Base-by-base conservation (phyloP, 2,113 vertebrate species). In the Stomatorhinus ivindoensis region DNA sequence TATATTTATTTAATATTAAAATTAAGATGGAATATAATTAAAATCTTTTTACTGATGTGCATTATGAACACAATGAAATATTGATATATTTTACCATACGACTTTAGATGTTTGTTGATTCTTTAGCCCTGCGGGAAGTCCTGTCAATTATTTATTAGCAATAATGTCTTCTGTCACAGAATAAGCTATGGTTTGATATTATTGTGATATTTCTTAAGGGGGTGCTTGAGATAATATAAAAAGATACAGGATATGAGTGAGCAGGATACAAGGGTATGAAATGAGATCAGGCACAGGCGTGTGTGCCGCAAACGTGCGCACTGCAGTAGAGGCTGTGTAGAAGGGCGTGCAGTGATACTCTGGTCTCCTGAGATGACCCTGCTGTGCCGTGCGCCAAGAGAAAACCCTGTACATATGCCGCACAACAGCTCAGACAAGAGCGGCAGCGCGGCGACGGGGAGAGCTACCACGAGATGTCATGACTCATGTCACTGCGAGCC, bases 361-460 rank as follows among this genome's bases (percentile, higher is more conserved):
- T 86, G 83, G 83, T 27, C 83, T 48, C 83, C 83, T 86, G 83
- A 86, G 83, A 50, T 86, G 83, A 80, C 73, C 73, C 73, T 42
- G 73, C 73, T 80, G 73, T 76, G 83, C 83, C 24, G 24, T 50
- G 46, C 10, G 47, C 24, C 24, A 85, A 48, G 47, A 27, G 47
- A 0, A 85, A 85, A 6, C 83, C 17, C 83, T 48, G 44, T 17
- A 15, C 83, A 86, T 86, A 86, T 86, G 83, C 47, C 4, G 24
- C 1, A 1, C 83, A 11, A n/a, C 83, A 24, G 10, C 21, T n/a
- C 42, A 27, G 83, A 48, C 8, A 27, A 27, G 19, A 86, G n/a
- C 5, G 13, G n/a, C 83, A 11, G 24, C 44, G 0, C 44, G 83
- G 47, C 47, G 1, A 24, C 44, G 10, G n/a, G 21, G 47, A 7